These are phyloP conservation scores for Delphinapterus leucas DNA, from an alignment of 2,113 vertebrate genomes.

Conservation along the genomic window DNA sequence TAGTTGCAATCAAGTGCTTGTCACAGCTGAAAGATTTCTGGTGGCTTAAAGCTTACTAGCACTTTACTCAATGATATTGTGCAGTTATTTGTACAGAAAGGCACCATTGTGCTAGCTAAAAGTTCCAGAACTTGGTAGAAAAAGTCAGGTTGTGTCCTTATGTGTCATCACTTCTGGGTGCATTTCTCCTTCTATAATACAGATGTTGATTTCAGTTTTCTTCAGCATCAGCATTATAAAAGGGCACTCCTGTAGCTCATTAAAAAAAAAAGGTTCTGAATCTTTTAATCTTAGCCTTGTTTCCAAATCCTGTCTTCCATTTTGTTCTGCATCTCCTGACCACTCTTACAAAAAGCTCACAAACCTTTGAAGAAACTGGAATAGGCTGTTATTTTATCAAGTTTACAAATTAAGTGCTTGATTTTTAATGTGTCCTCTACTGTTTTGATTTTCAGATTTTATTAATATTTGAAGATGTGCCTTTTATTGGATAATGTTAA, in stretches of 20 bases:
- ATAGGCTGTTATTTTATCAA: slow-evolving; percentile 65
- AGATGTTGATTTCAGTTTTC: neutral
- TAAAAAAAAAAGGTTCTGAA: slow-evolving; percentile 20
- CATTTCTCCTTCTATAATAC: neutral
- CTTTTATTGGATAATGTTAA: slow-evolving; percentile 82
- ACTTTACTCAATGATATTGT: slow-evolving; percentile 66
- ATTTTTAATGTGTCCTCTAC: slow-evolving; percentile 70
- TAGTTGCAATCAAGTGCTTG: slow-evolving; percentile 53
- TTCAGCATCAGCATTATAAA: slow-evolving; percentile 20
- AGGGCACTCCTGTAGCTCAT: neutral
- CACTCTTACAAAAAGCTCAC: slow-evolving; percentile 60
- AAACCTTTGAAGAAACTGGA: slow-evolving; percentile 68
- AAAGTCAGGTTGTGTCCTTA: slow-evolving; percentile 19
- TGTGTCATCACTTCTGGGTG: neutral
- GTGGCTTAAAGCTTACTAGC: slow-evolving; percentile 66
- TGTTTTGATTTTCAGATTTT: slow-evolving; percentile 77
- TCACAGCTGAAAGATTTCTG: slow-evolving; percentile 65
- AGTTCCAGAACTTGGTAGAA: slow-evolving; percentile 18
- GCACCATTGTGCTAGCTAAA: slow-evolving; percentile 6
- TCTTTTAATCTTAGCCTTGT: slow-evolving; percentile 61
- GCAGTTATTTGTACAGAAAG: slow-evolving; percentile 68
- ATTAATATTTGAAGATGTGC: slow-evolving; percentile 83
- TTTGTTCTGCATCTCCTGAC: slow-evolving; percentile 49
- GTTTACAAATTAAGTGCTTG: slow-evolving; percentile 73
- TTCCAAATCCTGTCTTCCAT: slow-evolving; percentile 71